Evolutionary conservation across 2,797 vertebrate genomes (phyloP), one percentile per base, ranked within the genome.

Genomic region (Propithecus deckenii): DNA sequence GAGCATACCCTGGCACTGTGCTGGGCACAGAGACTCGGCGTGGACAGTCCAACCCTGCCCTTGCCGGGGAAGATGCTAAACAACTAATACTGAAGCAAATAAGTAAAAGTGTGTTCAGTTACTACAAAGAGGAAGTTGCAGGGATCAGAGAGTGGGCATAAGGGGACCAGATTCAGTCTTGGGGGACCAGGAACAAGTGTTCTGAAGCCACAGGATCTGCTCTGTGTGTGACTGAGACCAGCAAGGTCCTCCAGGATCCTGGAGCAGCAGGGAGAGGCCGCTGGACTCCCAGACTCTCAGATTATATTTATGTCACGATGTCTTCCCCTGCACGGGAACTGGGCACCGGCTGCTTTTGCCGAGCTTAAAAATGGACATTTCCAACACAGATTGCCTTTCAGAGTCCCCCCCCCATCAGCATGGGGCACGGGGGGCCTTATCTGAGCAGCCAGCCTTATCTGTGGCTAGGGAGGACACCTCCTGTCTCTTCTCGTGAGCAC

Each of bases 301-400:
- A n/a, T 63, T 71, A 35, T 76, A 17, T 32, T 92, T 55, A 6
- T 22, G 41, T 65, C 3, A 0, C 5, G 0, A 0, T 22, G 13
- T 71, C 43, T 28, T 48, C 32, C 35, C 22, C 22, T 71, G 76
- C 9, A 0, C 4, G 30, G 46, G 18, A 65, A 75, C 52, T 35
- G 22, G 10, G 8, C 9, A 1, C 1, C 0, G 72, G 43, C 74
- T 61, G 4, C 55, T 67, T 85, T 69, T 84, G 48, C 50, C 20
- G 13, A 5, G 35, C 50, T 48, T 69, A 8, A 30, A 71, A 93
- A 72, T 4, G 5, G 87, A 83, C 23, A 1, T 89, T 48, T 89
- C 41, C 20, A 61, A 20, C 41, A 12, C 2, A 0, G 63, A 41
- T 71, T 61, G 61, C 30, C 7, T 89, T 63, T 89, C 57, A 84